These are phyloP conservation scores for Capromys pilorides DNA, from an alignment of 2,797 vertebrate species.

Conservation along the genomic window DNA sequence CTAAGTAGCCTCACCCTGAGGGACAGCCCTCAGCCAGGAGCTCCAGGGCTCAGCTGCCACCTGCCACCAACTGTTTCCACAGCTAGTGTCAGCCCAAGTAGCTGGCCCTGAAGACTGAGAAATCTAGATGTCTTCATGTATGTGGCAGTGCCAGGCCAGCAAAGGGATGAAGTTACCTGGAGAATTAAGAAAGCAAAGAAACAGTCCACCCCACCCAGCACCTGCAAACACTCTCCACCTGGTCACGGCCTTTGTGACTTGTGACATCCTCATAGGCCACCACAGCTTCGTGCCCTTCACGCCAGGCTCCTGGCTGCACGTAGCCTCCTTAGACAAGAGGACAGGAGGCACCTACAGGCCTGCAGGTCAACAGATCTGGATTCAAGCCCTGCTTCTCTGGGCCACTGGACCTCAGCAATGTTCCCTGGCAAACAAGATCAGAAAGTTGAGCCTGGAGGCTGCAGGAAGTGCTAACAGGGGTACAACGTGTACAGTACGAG, in stretches of 20 bases:
- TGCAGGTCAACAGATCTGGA: background rate
- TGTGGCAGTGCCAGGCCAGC: background rate
- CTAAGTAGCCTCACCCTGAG: background rate
- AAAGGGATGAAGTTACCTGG: background rate
- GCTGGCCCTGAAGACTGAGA: background rate
- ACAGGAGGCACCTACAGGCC: too few species aligned
- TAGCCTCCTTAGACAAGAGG: background rate
- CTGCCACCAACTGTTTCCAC: background rate
- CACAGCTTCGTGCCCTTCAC: too few species aligned
- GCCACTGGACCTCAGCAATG: background rate
- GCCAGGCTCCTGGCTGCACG: background rate
- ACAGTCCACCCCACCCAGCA: fast-evolving
- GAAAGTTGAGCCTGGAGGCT: background rate
- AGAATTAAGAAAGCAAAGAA: background rate
- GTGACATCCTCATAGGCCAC: too few species aligned
- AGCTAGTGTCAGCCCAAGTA: too few species aligned
- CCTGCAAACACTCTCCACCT: background rate
- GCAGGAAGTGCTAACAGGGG: fast-evolving
- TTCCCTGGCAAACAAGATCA: background rate
- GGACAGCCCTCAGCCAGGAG: background rate
- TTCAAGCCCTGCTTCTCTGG: background rate
- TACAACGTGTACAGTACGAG: background rate
- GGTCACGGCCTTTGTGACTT: fast-evolving
- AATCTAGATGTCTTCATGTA: background rate
- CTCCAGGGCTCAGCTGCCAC: background rate